These are phyloP conservation scores for Diplazon laetatorius DNA, from an alignment of 2,888 invertebrate species.

Conservation along the genomic window DNA sequence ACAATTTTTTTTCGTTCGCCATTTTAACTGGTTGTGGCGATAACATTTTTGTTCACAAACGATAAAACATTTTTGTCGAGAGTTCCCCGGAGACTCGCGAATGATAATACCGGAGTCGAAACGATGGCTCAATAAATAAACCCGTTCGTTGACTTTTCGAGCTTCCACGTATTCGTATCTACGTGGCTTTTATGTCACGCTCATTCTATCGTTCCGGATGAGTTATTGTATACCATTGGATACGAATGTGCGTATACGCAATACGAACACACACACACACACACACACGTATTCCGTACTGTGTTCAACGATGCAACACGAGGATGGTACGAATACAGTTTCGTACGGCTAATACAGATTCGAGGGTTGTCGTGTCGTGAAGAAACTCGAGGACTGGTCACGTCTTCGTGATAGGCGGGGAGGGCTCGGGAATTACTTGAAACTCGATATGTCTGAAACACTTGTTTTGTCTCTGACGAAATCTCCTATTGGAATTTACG, in stretches of 20 bases:
- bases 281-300: background rate
- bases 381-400: constrained; percentile 40
- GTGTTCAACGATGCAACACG: too few species aligned
- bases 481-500: constrained; percentile 21
- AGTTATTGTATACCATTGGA: constrained; percentile 25
- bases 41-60: constrained; percentile 7
- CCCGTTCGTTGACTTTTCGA: constrained; percentile 63
- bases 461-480: constrained; percentile 52
- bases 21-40: background rate
- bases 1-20: background rate
- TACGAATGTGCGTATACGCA: constrained; percentile 15
- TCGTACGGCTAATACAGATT: constrained; percentile 20
- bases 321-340: constrained; percentile 13
- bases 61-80: constrained; percentile 18
- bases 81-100: constrained; percentile 63
- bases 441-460: constrained; percentile 42
- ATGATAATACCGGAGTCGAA: constrained; percentile 69
- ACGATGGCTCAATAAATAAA: constrained; percentile 74
- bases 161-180: constrained; percentile 50
- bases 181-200: constrained; percentile 2
- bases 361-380: constrained; percentile 40
- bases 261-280: background rate
- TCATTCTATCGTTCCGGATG: constrained; percentile 32
- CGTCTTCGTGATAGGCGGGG: constrained; percentile 13
- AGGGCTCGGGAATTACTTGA: constrained; percentile 35